Evolutionary conservation across 2,113 vertebrate genomes (phyloP).

Genomic region (Gallinago media): DNA sequence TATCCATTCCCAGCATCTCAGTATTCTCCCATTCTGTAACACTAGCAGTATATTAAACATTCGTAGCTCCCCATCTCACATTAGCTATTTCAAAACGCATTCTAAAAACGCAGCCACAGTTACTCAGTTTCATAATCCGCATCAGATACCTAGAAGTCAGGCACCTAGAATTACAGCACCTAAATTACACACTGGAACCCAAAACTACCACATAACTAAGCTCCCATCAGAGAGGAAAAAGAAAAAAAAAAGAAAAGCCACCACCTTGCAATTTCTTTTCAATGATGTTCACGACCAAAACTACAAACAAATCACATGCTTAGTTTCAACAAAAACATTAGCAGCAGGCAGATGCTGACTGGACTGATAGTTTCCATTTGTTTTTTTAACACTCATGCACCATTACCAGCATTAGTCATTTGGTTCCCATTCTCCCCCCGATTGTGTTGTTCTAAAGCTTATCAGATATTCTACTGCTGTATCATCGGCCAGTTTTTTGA

Average conservation of each 20-base stretch:
- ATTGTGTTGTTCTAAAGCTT: not conserved
- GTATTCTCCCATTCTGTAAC: not conserved
- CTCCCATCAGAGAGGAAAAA: not conserved
- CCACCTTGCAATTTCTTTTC: not conserved
- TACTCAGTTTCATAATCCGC: not conserved
- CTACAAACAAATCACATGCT: slow-evolving; percentile 12
- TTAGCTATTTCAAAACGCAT: not conserved
- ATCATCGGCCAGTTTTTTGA: not conserved
- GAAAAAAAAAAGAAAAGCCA: not conserved
- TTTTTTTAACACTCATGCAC: slow-evolving; percentile 43
- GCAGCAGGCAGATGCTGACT: slow-evolving; percentile 42
- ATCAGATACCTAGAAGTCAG: not conserved
- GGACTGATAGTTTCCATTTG: slow-evolving; percentile 53
- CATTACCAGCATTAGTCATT: slow-evolving; percentile 21
- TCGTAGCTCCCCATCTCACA: not conserved
- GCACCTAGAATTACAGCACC: not conserved
- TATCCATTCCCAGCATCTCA: not conserved
- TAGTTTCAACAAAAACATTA: slow-evolving; percentile 46
- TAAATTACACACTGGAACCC: not conserved
- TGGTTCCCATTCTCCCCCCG: not conserved
- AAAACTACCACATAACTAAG: not conserved
- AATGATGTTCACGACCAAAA: not conserved
- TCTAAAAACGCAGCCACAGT: not conserved
- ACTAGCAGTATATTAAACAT: not conserved
- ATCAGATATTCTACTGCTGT: not conserved